These are phyloP conservation scores for Tachina grossa DNA, from an alignment of 2,888 invertebrate species.

Conservation along the genomic window DNA sequence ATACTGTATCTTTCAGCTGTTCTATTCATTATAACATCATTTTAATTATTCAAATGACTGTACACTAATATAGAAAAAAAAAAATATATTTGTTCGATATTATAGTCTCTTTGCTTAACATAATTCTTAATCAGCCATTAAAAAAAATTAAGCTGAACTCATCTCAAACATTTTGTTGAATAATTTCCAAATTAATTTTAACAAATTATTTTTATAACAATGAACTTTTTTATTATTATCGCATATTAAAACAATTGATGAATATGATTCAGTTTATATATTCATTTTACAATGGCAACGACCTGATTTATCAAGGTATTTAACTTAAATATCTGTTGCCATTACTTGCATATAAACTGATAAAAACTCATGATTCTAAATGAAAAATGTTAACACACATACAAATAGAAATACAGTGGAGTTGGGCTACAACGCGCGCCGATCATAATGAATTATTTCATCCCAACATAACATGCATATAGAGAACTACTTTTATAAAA, in stretches of 20 bases:
- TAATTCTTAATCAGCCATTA: not conserved
- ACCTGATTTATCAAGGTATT: conserved; percentile 67
- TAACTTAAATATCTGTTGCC: conserved; percentile 57
- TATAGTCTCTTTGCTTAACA: not conserved
- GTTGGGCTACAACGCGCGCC: too few species aligned
- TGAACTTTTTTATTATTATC: conserved; percentile 8
- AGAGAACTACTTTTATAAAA: too few species aligned
- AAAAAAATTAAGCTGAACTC: not conserved
- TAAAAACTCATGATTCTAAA: not conserved
- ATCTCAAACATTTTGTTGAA: conserved; percentile 7
- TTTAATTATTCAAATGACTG: conserved; percentile 39
- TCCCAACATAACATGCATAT: too few species aligned
- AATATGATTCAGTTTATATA: conserved; percentile 31
- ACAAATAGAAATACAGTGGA: not conserved
- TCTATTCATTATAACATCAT: conserved; percentile 32
- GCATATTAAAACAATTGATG: conserved; percentile 31
- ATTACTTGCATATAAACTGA: not conserved
- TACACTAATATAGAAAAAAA: not conserved
- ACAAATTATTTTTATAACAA: conserved; percentile 5
- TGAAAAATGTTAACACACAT: conserved; percentile 4
- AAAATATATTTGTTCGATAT: not conserved
- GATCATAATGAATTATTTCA: too few species aligned
- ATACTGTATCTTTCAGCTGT: not conserved
- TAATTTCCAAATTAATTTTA: conserved; percentile 15
- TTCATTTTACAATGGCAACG: conserved; percentile 59